A percentile compares a stretch with the other conserved stretches of the same genome.
These are phyloP conservation scores for Orussus abietinus DNA, from an alignment of 1,140 invertebrate species.

Conservation along the genomic window DNA sequence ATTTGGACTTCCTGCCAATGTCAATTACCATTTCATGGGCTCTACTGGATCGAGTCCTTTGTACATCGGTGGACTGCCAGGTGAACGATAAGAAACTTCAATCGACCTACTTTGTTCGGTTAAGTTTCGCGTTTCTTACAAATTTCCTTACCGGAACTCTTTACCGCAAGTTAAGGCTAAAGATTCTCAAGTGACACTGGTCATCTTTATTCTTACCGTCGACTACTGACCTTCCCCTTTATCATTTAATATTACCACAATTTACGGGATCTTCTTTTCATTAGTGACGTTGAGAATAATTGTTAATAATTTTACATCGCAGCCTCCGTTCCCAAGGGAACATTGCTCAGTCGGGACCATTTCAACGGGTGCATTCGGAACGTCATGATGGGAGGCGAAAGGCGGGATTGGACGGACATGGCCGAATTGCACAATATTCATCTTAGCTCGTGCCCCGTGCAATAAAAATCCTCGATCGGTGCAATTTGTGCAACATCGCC, in stretches of 20 bases:
- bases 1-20: conserved; percentile 52
- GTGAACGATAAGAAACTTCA: too few species aligned
- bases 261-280: conserved; percentile 1
- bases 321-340: conserved; percentile 67
- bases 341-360: conserved; percentile 67
- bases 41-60: conserved; percentile 57
- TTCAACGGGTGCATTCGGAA: conserved; percentile 91
- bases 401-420: conserved; percentile 81
- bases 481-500: conserved; percentile 13
- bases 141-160: too few species aligned
- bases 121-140: too few species aligned
- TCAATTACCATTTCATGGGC: conserved; percentile 39
- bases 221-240: background rate
- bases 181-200: conserved; percentile 16
- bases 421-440: conserved; percentile 75
- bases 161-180: too few species aligned
- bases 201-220: conserved; percentile 5
- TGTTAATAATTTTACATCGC: conserved; percentile 31
- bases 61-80: conserved; percentile 82
- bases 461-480: conserved; percentile 30
- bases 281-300: conserved; percentile 3
- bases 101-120: too few species aligned
- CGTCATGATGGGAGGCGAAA: conserved; percentile 65
- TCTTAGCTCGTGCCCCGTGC: conserved; percentile 77
- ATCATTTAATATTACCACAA: conserved; percentile 4